phyloP scores from a whole-genome alignment of 2,797 vertebrate species.

The Perodicticus potto region DNA sequence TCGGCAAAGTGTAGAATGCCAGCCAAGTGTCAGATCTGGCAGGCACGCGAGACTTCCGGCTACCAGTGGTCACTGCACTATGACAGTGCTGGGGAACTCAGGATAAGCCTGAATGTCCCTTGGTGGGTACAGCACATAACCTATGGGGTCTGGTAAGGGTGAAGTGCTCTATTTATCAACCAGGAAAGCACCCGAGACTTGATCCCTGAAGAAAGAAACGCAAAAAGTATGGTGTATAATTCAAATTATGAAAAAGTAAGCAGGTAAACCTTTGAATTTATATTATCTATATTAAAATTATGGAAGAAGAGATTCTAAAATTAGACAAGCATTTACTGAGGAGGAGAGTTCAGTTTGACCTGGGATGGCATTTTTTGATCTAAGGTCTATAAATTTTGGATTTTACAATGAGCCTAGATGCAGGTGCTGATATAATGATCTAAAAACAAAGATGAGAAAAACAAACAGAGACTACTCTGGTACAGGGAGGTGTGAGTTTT shows the following conservation, averaged over 20 bases:
- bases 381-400: background rate
- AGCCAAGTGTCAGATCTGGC: fast-evolving
- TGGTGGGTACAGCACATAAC: background rate
- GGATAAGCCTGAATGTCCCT: background rate
- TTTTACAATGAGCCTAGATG: background rate
- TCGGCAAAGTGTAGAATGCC: fast-evolving
- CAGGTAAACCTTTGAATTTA: background rate
- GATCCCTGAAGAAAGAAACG: background rate
- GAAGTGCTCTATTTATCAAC: too few species aligned
- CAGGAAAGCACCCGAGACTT: background rate
- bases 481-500: fast-evolving
- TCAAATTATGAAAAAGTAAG: background rate
- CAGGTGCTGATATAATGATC: too few species aligned
- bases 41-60: background rate
- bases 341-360: background rate
- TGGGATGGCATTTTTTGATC: background rate
- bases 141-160: fast-evolving
- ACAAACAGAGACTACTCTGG: background rate
- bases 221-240: fast-evolving
- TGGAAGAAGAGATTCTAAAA: background rate
- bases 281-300: background rate
- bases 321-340: background rate
- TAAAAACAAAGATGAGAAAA: background rate
- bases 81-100: background rate
- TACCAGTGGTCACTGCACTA: fast-evolving